phyloP scores from a whole-genome alignment of 2,113 vertebrate genomes.

The Aptenodytes patagonicus region DNA sequence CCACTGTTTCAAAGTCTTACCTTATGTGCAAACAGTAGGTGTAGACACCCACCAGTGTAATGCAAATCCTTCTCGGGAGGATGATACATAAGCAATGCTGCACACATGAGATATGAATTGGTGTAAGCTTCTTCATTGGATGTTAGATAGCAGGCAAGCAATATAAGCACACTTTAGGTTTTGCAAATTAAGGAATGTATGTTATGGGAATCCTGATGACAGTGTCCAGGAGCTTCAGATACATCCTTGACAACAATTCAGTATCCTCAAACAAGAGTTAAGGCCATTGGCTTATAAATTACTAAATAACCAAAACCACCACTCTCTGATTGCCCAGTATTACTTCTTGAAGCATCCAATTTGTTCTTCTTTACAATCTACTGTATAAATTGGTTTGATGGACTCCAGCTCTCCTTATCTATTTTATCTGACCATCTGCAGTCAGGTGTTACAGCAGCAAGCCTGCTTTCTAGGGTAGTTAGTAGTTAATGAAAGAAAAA shows the following conservation, averaged over 20 bases:
- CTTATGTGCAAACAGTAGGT: too few species aligned
- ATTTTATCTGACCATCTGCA: background rate
- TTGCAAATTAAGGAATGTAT: background rate
- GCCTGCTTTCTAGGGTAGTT: background rate
- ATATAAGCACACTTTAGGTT: background rate
- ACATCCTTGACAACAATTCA: background rate
- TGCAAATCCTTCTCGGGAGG: background rate
- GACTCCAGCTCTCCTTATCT: background rate
- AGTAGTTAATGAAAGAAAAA: background rate
- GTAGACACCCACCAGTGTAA: background rate
- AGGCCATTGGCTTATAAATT: background rate
- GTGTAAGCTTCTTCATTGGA: background rate
- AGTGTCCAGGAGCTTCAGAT: background rate
- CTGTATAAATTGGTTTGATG: background rate
- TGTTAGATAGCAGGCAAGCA: background rate
- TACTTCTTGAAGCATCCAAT: background rate
- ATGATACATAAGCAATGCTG: background rate
- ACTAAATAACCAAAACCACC: background rate
- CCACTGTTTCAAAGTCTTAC: background rate
- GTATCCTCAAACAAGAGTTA: background rate
- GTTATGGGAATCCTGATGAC: background rate
- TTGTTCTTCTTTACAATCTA: background rate
- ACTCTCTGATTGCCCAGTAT: background rate
- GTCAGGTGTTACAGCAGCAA: background rate
- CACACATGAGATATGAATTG: rapidly evolving